Base-by-base conservation (phyloP, 1,140 invertebrate species). In the Plodia interpunctella region DNA sequence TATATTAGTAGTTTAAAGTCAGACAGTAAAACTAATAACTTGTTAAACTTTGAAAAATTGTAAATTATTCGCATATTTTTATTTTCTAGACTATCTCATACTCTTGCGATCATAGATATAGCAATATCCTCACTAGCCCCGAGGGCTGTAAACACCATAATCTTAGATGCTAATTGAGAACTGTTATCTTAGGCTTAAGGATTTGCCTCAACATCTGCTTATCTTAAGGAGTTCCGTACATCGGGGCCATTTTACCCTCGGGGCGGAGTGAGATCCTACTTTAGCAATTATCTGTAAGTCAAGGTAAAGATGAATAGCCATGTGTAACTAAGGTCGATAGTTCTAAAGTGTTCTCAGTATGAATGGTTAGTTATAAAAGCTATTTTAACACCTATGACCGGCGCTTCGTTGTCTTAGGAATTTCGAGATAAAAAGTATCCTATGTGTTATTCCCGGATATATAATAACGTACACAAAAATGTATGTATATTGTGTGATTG, bases 181-280 rank as follows among this genome's bases (percentile, higher is more conserved):
- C 30, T 78, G 76, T 77, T 81, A 81, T 81, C 78, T 76, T 76
- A 77, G 62, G 67, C 62, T 66, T 70, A 73, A 60, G 74, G 74
- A 79, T 82, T 75, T 66, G 64, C 56, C 63, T 63, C 77, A 77
- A 80, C 78, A 80, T 76, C 78, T 72, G 64, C 75, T 82, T 84
- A 84, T 82, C 81, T 80, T 50, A 60, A 76, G 66, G 66, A 75
- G 70, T 69, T 74, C 60, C 63, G 63, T 59, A 74, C 49, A 51
- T 8, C 20, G 20, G 74, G 74, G 71, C 70, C 67, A 71, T 55
- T 65, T 63, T 51, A 67, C 68, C 72, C 70, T 56, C 66, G 59
- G 59, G 63, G 71, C 71, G 76, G 71, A 73, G 72, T 68, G 73
- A 80, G 76, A 80, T 78, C 70, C 73, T 74, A 80, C 78, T 85